phyloP scores from a whole-genome alignment of 2,113 vertebrate genomes.

The Micromys minutus region DNA sequence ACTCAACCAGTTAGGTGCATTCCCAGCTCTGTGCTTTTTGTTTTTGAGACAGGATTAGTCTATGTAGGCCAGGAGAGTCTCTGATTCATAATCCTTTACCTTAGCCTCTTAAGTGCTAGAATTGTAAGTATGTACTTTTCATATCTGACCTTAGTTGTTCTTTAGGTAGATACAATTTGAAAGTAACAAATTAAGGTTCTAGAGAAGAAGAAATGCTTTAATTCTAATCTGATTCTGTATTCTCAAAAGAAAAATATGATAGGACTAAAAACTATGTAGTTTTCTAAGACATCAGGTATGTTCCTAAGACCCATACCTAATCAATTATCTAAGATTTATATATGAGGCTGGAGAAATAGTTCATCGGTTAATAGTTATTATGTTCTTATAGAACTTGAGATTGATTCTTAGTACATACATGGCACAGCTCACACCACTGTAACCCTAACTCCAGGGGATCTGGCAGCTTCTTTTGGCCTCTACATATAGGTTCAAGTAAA shows the following conservation, averaged over 20 bases:
- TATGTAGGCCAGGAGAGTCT: background rate
- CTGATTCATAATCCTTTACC: background rate
- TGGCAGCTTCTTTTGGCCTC: background rate
- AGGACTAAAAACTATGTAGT: background rate
- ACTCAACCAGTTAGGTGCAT: background rate
- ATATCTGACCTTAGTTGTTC: constrained; percentile 37
- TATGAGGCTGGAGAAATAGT: background rate
- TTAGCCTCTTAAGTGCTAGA: background rate
- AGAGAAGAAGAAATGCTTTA: constrained; percentile 20
- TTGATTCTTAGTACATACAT: background rate
- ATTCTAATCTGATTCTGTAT: background rate
- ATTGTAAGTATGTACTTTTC: background rate
- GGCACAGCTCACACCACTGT: background rate
- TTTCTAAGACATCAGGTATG: constrained; percentile 31
- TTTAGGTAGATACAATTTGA: background rate
- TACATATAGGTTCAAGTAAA: background rate
- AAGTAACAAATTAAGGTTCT: constrained; percentile 40
- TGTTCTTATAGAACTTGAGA: background rate
- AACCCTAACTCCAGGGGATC: background rate
- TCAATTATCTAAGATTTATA: constrained; percentile 38
- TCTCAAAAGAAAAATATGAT: constrained; percentile 40
- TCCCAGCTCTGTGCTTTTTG: background rate
- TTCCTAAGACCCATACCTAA: constrained; percentile 24
- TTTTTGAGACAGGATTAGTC: background rate
- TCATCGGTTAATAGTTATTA: background rate